These are phyloP conservation scores for Lipotes vexillifer DNA, from an alignment of 2,113 vertebrate genomes.

Conservation along the genomic window DNA sequence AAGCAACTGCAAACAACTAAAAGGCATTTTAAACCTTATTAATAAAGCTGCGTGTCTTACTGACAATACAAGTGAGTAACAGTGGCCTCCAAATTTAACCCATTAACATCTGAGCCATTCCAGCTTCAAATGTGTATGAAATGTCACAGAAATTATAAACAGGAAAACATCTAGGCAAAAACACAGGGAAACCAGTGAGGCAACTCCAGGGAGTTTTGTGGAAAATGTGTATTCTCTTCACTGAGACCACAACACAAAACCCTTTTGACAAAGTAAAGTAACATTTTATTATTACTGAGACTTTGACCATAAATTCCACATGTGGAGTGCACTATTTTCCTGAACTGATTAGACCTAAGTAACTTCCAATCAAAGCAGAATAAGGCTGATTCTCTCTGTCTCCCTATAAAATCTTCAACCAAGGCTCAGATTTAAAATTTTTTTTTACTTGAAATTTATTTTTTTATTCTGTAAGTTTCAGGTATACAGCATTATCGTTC, in stretches of 20 bases:
- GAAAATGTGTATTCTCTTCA: background rate
- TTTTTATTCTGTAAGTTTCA: background rate
- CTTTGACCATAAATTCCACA: background rate
- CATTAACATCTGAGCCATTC: background rate
- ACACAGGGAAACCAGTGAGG: background rate
- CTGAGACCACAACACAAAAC: background rate
- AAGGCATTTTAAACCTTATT: background rate
- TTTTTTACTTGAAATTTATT: background rate
- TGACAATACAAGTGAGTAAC: background rate
- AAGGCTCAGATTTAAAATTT: background rate
- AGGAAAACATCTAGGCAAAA: background rate
- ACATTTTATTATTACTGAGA: background rate
- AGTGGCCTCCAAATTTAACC: background rate
- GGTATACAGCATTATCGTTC: background rate
- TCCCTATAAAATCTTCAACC: background rate
- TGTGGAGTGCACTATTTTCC: background rate
- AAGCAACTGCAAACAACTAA: slow-evolving; percentile 26
- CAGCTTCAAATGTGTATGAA: background rate
- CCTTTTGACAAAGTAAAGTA: background rate
- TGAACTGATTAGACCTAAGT: background rate
- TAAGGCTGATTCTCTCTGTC: background rate
- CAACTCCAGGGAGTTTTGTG: background rate
- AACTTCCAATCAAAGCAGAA: background rate
- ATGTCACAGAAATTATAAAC: background rate
- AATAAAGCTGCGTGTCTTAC: background rate